Evolutionary conservation across 1,140 invertebrate species (phyloP), one percentile per base, ranked within the genome.

Genomic region (Metaphire vulgaris): DNA sequence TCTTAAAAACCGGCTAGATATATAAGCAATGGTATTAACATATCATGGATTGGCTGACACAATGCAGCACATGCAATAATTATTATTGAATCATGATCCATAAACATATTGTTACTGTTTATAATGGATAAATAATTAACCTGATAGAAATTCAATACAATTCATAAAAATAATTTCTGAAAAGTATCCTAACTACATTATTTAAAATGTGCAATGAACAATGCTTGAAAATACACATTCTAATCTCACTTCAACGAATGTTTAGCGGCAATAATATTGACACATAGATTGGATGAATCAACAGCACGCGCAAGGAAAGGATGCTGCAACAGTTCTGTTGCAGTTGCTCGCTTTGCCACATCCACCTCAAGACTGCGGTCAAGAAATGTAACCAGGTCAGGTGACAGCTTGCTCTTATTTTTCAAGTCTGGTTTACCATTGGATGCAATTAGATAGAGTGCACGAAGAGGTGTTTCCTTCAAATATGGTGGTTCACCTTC

Each of bases 261-360:
- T 21, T 56, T 56, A 12, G 75, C 75, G 28, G 75, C 75, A 32
- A 72, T n/a, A 2, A 76, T 76, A 34, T 76, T 76, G 29, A 71
- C 96, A 80, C 95, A 95, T 81, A 99, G 88, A 82, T 94, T 97
- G 74, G 94, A 93, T 82, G 99, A 88, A 80, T 97, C 97, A 84
- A 95, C 92, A 28, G 72, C 74, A 26, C 64, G 69, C 77, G 92
- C 89, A 71, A 98, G 87, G 87, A 97, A 97, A 33, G 94, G 92
- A 89, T 97, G 95, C 73, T 93, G 90, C 32, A 98, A 86, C 69
- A 97, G 86, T 83, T 96, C 92, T 6, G 90, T 89, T 2, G 95
- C 95, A 0, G 93, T 92, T 15, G 93, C 93, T 80, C 96, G 86
- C 86, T 95, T 92, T 0, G 90, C 91, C 26, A 95, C 94, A 88